A percentile compares a stretch with the other conserved stretches of the same genome.
Evolutionary conservation across 1,140 invertebrate species (phyloP).

Genomic region (Papilio polytes): DNA sequence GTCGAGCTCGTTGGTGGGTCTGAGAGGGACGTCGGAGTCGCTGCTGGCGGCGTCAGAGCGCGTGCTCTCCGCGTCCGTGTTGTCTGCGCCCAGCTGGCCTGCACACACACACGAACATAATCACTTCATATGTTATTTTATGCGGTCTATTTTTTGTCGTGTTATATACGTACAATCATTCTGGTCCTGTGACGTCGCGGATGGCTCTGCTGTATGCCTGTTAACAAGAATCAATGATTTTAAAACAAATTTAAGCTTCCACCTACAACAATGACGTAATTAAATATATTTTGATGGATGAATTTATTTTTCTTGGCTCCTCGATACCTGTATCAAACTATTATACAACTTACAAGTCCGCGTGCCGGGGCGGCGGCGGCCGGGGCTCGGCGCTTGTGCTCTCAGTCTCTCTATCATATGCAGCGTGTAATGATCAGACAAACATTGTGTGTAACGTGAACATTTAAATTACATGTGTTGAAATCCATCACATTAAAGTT

Average conservation of each 20-base stretch:
- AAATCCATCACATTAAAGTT: neutral
- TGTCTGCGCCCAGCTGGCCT: constrained; percentile 64
- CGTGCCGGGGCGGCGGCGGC: neutral
- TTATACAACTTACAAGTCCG: neutral
- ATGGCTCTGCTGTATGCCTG: constrained; percentile 56
- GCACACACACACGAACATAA: neutral
- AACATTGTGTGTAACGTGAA: neutral
- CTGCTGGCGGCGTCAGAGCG: constrained; percentile 86
- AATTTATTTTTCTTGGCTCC: neutral
- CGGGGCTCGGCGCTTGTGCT: neutral
- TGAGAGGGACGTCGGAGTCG: constrained; percentile 85
- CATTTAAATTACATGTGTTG: neutral
- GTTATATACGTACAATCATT: constrained; percentile 65
- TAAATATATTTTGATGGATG: neutral
- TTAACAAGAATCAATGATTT: constrained; percentile 34
- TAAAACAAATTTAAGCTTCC: neutral
- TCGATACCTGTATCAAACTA: neutral
- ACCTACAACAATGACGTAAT: no score
- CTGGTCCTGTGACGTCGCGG: constrained; percentile 57
- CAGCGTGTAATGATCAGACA: constrained; percentile 36
- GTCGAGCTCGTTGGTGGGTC: constrained; percentile 86
- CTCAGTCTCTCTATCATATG: constrained; percentile 6
- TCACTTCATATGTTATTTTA: neutral
- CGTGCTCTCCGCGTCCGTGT: constrained; percentile 85
- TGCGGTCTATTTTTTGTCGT: neutral